These are phyloP conservation scores for Lates japonicus DNA, from an alignment of 2,797 vertebrate genomes.

Conservation along the genomic window DNA sequence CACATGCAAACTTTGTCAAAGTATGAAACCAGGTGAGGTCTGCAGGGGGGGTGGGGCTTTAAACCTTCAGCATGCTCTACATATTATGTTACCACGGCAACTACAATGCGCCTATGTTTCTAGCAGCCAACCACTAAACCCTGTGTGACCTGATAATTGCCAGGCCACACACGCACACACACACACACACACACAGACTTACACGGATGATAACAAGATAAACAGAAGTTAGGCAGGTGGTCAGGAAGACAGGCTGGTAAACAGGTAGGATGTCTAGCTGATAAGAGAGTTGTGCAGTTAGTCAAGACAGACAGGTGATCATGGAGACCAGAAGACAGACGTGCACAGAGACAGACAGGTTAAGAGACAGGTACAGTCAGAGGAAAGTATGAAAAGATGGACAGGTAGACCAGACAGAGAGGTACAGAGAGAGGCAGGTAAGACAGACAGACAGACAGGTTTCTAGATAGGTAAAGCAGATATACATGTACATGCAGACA, in stretches of 20 bases:
- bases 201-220: slow-evolving; percentile 7
- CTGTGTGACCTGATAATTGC: slow-evolving; percentile 69
- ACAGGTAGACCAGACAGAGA: not conserved
- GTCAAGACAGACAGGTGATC: slow-evolving; percentile 3
- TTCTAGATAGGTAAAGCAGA: not conserved
- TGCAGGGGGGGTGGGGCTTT: slow-evolving; percentile 36
- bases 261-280: not conserved
- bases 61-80: slow-evolving; percentile 36
- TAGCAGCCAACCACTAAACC: slow-evolving; percentile 61
- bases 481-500: not conserved
- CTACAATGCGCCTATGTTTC: slow-evolving; percentile 44
- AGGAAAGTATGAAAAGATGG: not conserved
- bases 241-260: slow-evolving; percentile 11
- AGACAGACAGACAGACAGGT: not conserved
- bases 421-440: not conserved
- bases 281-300: not conserved
- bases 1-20: slow-evolving; percentile 45
- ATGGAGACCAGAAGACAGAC: not conserved
- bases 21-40: slow-evolving; percentile 61
- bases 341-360: not conserved
- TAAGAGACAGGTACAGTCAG: not conserved
- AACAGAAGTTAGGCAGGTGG: not conserved
- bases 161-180: slow-evolving; percentile 30
- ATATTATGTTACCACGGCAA: slow-evolving; percentile 76
- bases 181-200: slow-evolving; percentile 1